Base-by-base conservation (phyloP, 2,888 invertebrate species). In the Helicoverpa assulta region DNA sequence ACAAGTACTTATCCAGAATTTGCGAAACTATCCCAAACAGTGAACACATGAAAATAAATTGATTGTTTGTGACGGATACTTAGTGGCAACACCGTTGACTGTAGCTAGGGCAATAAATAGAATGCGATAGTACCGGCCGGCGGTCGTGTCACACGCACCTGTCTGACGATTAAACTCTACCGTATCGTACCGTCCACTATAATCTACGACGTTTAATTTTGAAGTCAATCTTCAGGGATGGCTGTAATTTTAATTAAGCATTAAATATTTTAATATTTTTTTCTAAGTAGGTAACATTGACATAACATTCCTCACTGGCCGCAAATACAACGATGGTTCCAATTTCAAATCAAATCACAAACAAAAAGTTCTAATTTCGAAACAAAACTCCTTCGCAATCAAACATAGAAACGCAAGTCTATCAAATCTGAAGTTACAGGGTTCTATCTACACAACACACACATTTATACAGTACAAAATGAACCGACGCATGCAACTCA, bases 141-240 rank as follows among this genome's bases (percentile, higher is more conserved):
- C 79, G 80, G 79, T 55, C 87, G 85, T 84, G 92, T 91, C 93
- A 86, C 64, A 78, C 84, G 86, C 95, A 95, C 94, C 94, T 94
- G 94, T 91, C 90, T 76, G 62, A 63, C 91, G 91, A 94, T 95
- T 93, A 94, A 93, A 92, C 91, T 92, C 85, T 56, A 76, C 72
- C 71, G 80, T 77, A 80, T 84, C 80, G 78, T 73, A 73, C 84
- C 79, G 84, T 87, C 76, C 71, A 87, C 88, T 87, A 87, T 88
- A 83, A 89, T 90, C 87, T 88, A 82, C 33, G 80, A 83, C 85
- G 84, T 89, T 89, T 89, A 89, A 88, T 90, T 89, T 90, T 82
- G 82, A 86, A 85, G 76, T 80, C 82, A 79, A 82, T 86, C 68
- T 76, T 73, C 77, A 90, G 86, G 86, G 86, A 61, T 88, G 84